Evolutionary conservation across 2,888 invertebrate genomes (phyloP).

Genomic region (Choreutis nemorana): DNA sequence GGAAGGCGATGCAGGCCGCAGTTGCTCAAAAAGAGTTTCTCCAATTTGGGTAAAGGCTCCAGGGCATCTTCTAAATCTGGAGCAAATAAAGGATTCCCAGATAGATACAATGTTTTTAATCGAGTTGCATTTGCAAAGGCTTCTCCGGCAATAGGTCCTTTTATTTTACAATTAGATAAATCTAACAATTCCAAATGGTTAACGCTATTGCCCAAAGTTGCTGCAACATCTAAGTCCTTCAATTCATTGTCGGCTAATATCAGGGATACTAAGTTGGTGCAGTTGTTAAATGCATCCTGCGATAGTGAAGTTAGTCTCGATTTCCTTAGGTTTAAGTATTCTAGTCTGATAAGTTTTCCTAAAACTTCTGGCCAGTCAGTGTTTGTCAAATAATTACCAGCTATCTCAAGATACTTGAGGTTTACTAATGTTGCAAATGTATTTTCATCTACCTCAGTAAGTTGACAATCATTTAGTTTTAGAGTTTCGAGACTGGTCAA

Average conservation of each 20-base stretch:
- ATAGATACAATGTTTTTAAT: conserved; percentile 69
- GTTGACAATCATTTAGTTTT: conserved; percentile 71
- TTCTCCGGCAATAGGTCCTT: conserved; percentile 72
- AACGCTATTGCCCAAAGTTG: conserved; percentile 70
- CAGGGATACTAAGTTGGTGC: conserved; percentile 69
- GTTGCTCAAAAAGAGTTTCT: conserved; percentile 72
- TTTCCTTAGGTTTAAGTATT: conserved; percentile 70
- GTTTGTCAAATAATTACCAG: conserved; percentile 63
- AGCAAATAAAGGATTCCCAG: conserved; percentile 73
- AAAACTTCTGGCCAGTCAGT: conserved; percentile 70
- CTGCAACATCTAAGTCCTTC: conserved; percentile 69
- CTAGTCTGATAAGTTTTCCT: conserved; percentile 67
- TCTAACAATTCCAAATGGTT: conserved; percentile 72
- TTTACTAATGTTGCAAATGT: conserved; percentile 67
- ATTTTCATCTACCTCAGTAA: conserved; percentile 63
- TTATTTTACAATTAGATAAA: conserved; percentile 72
- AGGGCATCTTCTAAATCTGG: conserved; percentile 72
- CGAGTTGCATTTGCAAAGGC: conserved; percentile 74
- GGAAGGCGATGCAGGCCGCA: conserved; percentile 72
- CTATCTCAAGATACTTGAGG: conserved; percentile 70
- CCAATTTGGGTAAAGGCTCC: conserved; percentile 70
- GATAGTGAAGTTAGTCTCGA: conserved; percentile 69
- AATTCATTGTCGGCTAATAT: conserved; percentile 73
- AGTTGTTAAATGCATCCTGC: conserved; percentile 71
- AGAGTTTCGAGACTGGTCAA: conserved; percentile 71